Evolutionary conservation across 2,113 vertebrate species (phyloP).

Genomic region (Calyptomena viridis): DNA sequence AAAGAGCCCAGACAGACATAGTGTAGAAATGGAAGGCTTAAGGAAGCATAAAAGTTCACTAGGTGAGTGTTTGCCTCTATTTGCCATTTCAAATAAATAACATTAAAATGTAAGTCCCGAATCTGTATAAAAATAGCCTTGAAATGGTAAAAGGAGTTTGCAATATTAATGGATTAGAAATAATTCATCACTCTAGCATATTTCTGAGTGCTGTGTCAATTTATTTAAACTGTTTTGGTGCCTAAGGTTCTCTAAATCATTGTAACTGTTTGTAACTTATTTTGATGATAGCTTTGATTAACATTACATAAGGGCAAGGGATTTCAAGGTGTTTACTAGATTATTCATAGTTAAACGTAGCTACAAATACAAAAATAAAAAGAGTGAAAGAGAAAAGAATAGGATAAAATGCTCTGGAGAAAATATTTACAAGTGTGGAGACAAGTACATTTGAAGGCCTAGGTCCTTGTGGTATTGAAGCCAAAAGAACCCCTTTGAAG

Average conservation of each 20-base stretch:
- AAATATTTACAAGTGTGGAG: not conserved
- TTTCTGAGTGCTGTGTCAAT: constrained; percentile 1
- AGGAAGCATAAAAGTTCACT: not conserved
- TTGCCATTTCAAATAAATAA: constrained; percentile 6
- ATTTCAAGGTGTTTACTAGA: not conserved
- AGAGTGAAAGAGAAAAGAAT: not conserved
- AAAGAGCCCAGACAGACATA: not conserved
- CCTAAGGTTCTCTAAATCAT: not conserved
- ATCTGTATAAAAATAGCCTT: not conserved
- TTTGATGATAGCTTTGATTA: not conserved
- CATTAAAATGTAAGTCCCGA: not conserved
- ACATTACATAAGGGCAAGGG: not conserved
- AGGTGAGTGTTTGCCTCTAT: not conserved
- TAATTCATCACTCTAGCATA: not conserved
- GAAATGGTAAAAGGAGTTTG: constrained; percentile 9
- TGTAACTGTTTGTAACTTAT: not conserved
- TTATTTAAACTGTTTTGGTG: constrained; percentile 11
- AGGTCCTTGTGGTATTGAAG: not conserved
- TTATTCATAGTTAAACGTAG: not conserved
- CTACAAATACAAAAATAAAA: not conserved
- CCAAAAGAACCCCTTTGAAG: not conserved
- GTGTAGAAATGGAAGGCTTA: not conserved
- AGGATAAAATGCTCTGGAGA: not conserved
- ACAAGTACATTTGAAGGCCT: not conserved
- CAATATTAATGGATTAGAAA: constrained; percentile 29